Evolutionary conservation across 1,140 invertebrate species (phyloP).

Genomic region (Sitophilus oryzae): DNA sequence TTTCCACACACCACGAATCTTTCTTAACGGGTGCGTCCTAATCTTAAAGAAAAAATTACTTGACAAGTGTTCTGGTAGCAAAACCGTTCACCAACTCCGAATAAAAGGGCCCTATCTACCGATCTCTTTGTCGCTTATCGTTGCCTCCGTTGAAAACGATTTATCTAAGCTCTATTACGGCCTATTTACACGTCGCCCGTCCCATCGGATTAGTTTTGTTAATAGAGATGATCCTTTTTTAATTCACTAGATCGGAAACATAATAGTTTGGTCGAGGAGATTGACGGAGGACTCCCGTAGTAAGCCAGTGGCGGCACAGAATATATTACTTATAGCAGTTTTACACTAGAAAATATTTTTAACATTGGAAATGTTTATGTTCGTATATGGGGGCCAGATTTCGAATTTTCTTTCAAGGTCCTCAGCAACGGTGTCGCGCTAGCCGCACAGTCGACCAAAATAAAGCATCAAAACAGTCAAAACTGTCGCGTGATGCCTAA

Average conservation of each 20-base stretch:
- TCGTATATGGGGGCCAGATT: too few species aligned
- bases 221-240: conserved; percentile 18
- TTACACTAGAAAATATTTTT: background rate
- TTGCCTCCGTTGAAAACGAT: conserved; percentile 22
- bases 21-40: background rate
- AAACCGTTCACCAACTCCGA: background rate
- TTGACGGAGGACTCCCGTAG: too few species aligned
- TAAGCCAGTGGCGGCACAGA: background rate
- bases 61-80: background rate
- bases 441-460: too few species aligned
- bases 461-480: too few species aligned
- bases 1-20: too few species aligned
- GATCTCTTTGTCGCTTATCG: conserved; percentile 10
- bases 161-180: conserved; percentile 23
- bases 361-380: too few species aligned
- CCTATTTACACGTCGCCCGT: conserved; percentile 22
- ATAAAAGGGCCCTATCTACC: conserved; percentile 12
- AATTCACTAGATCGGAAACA: conserved; percentile 15
- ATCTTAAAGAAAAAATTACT: background rate
- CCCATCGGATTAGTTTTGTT: conserved; percentile 19
- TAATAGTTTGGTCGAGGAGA: conserved; percentile 4
- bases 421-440: too few species aligned
- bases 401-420: too few species aligned
- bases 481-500: too few species aligned
- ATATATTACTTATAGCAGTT: conserved; percentile 4